These are phyloP conservation scores for Sarcoramphus papa DNA, from an alignment of 2,797 vertebrate species.

Conservation along the genomic window DNA sequence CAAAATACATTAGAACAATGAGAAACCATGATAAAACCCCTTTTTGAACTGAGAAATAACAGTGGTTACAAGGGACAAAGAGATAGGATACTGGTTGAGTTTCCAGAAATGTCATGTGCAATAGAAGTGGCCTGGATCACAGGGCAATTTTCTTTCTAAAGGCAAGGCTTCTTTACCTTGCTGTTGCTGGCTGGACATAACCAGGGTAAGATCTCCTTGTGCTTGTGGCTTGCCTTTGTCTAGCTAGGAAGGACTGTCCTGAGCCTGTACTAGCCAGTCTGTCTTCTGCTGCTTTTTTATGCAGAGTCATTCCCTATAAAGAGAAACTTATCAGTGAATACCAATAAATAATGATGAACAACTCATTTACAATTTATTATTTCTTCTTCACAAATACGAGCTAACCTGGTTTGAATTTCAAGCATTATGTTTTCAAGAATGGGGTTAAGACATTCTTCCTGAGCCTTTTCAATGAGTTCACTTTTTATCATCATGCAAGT, in stretches of 20 bases:
- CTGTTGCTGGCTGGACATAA: slow-evolving; percentile 87
- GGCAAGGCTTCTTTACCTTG: slow-evolving; percentile 83
- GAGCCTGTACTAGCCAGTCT: slow-evolving; percentile 88
- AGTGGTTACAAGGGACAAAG: slow-evolving; percentile 36
- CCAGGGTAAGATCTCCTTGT: slow-evolving; percentile 85
- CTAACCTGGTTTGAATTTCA: not conserved
- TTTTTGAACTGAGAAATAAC: slow-evolving; percentile 38
- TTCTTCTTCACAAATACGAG: not conserved
- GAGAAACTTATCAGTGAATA: not conserved
- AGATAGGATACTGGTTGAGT: slow-evolving; percentile 62
- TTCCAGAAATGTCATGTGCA: slow-evolving; percentile 71
- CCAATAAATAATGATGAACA: not conserved
- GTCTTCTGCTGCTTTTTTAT: slow-evolving; percentile 93
- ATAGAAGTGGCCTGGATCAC: slow-evolving; percentile 57
- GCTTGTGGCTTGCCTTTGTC: slow-evolving; percentile 91
- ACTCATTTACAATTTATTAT: not conserved
- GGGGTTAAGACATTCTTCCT: not conserved
- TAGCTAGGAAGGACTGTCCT: slow-evolving; percentile 90
- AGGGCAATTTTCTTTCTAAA: slow-evolving; percentile 41
- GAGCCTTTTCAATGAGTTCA: not conserved
- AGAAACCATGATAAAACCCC: slow-evolving; percentile 9
- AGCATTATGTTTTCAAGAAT: not conserved
- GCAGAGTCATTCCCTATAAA: slow-evolving; percentile 86
- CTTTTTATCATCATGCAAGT: not conserved
- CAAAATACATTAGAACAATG: slow-evolving; percentile 34